Evolutionary conservation across 2,113 vertebrate genomes (phyloP).

Genomic region (Scartelaos histophorus): DNA sequence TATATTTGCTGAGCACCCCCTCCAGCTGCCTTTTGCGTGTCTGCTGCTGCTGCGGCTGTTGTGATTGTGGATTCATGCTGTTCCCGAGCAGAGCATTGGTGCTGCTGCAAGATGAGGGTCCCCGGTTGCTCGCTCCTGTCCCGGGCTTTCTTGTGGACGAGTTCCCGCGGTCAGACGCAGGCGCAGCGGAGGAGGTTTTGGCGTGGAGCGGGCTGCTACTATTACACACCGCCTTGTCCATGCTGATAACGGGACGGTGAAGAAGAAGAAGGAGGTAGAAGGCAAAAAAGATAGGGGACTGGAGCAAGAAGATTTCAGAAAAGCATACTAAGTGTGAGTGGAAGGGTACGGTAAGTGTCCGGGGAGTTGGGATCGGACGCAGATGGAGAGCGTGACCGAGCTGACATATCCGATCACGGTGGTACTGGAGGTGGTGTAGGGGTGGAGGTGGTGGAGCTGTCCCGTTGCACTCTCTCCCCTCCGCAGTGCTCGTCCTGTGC

Average conservation of each 20-base stretch:
- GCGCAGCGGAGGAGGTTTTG: constrained; percentile 22
- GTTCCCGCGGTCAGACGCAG: constrained; percentile 61
- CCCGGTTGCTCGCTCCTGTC: constrained; percentile 49
- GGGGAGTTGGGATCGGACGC: constrained; percentile 35
- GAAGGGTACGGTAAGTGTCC: constrained; percentile 13
- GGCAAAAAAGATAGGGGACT: constrained; percentile 27
- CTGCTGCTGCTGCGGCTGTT: constrained; percentile 49
- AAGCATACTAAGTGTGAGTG: constrained; percentile 50
- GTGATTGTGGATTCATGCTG: constrained; percentile 60
- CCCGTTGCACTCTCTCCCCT: constrained; percentile 19
- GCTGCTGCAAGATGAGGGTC: constrained; percentile 33
- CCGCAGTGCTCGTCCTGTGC: constrained; percentile 49
- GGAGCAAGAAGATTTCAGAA: constrained; percentile 41
- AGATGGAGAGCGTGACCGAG: constrained; percentile 20
- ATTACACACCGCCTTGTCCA: constrained; percentile 70
- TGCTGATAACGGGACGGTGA: constrained; percentile 65
- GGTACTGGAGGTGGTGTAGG: not conserved
- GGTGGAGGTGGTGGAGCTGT: not conserved
- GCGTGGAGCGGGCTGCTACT: constrained; percentile 54
- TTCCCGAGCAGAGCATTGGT: constrained; percentile 63
- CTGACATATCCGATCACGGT: constrained; percentile 57
- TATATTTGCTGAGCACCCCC: constrained; percentile 95
- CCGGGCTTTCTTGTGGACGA: constrained; percentile 70
- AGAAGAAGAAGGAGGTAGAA: constrained; percentile 12
- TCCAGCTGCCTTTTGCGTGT: constrained; percentile 80